Conservation (phyloP, 92 coral and sea anemone species). For the Scolanthus callimorphus region DNA sequence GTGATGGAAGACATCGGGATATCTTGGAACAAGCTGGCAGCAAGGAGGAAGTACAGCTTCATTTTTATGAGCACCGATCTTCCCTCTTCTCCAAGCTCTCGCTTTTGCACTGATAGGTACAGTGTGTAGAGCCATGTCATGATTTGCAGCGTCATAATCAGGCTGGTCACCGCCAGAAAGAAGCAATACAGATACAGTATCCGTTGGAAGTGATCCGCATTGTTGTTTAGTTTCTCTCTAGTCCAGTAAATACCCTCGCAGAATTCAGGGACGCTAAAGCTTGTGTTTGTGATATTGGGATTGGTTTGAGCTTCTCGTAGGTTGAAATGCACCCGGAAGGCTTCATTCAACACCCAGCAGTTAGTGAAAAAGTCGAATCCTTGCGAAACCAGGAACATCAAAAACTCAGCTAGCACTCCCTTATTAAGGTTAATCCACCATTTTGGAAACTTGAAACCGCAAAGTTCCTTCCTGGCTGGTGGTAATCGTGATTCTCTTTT, state of each 20-base stretch:
- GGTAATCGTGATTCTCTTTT: not conserved
- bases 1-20: constrained; percentile 90
- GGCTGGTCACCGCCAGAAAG: constrained; percentile 66
- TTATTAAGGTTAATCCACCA: constrained; percentile 57
- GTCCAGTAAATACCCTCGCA: constrained; percentile 70
- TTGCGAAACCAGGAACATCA: constrained; percentile 73
- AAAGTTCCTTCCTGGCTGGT: not conserved
- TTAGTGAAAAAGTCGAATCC: constrained; percentile 87
- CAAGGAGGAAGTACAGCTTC: constrained; percentile 68
- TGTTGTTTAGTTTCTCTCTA: constrained; percentile 37
- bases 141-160: constrained; percentile 61
- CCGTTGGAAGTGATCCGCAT: constrained; percentile 37
- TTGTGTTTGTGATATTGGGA: constrained; percentile 50
- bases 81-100: constrained; percentile 61
- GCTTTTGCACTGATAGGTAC: constrained; percentile 58
- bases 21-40: constrained; percentile 79
- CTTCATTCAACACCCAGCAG: constrained; percentile 67
- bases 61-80: constrained; percentile 57
- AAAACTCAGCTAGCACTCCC: constrained; percentile 76
- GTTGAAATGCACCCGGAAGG: constrained; percentile 39
- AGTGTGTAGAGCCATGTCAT: constrained; percentile 82
- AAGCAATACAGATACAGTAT: constrained; percentile 52
- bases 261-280: constrained; percentile 50
- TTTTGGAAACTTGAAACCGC: constrained; percentile 11
- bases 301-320: constrained; percentile 27